phyloP scores from a whole-genome alignment of 2,888 invertebrate species.

The Plebejus argus region DNA sequence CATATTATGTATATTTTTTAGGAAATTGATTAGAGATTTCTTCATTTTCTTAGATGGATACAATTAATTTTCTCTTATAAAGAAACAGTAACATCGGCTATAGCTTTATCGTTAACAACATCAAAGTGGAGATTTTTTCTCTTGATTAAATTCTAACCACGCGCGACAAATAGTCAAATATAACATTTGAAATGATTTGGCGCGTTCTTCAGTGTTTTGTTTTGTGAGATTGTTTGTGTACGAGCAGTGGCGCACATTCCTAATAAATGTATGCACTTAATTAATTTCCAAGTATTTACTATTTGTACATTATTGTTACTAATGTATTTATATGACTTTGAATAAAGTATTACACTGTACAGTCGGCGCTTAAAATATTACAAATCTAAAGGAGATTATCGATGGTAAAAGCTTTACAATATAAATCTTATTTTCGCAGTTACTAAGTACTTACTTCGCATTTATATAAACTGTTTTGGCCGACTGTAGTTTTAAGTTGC shows the following conservation, averaged over 20 bases:
- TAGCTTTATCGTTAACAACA: background rate
- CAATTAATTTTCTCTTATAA: background rate
- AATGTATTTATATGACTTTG: constrained; percentile 25
- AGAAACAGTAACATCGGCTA: background rate
- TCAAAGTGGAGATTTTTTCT: background rate
- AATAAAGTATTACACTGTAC: constrained; percentile 23
- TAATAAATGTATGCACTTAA: constrained; percentile 24
- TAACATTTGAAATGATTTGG: background rate
- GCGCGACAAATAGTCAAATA: background rate
- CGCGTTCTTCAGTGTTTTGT: background rate
- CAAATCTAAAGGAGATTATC: background rate
- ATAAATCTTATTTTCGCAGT: background rate
- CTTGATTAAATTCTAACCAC: background rate
- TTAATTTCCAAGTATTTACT: constrained; percentile 8
- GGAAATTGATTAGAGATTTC: background rate
- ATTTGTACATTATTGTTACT: constrained; percentile 21
- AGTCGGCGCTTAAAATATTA: constrained; percentile 3
- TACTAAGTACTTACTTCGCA: constrained; percentile 10
- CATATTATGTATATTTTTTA: background rate
- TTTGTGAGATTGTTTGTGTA: background rate
- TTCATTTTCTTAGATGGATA: background rate
- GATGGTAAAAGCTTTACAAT: constrained; percentile 18
- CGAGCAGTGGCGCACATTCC: constrained; percentile 26
- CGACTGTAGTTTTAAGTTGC: constrained; percentile 55
- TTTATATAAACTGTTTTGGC: constrained; percentile 45